Conservation (phyloP, 2,888 invertebrate species). For the Autographa gamma region DNA sequence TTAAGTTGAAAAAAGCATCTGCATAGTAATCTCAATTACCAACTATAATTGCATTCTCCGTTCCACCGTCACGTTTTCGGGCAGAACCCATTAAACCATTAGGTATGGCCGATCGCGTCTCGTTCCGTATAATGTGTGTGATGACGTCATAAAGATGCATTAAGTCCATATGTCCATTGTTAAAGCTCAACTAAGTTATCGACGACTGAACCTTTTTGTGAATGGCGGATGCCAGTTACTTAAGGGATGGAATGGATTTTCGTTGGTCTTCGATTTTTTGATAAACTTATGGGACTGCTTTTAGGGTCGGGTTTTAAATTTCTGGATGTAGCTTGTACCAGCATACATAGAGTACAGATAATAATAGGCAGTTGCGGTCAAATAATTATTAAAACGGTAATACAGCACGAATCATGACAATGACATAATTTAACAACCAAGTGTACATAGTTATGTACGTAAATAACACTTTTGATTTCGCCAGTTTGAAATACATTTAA, state of each 20-base stretch:
- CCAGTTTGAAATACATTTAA: no score
- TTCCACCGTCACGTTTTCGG: conserved; percentile 27
- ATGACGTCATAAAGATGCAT: conserved; percentile 38
- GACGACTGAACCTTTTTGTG: conserved; percentile 20
- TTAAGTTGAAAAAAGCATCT: neutral
- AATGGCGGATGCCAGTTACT: neutral
- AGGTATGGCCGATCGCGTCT: conserved; percentile 28
- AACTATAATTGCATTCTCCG: conserved; percentile 39
- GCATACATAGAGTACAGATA: no score
- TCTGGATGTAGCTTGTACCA: no score
- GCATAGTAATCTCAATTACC: conserved; percentile 14
- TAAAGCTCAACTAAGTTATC: conserved; percentile 39
- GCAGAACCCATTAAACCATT: conserved; percentile 36
- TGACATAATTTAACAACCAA: neutral
- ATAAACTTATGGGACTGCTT: no score
- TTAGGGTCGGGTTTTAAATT: no score
- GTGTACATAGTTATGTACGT: neutral
- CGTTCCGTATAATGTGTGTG: conserved; percentile 23
- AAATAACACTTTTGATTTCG: neutral
- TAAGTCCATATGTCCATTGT: conserved; percentile 23
- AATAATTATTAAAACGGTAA: no score
- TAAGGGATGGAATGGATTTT: no score
- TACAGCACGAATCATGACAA: no score
- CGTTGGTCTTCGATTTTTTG: no score
- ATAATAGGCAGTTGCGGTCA: no score